A percentile compares a stretch with the other conserved stretches of the same genome.
Evolutionary conservation across 2,888 invertebrate species (phyloP).

Genomic region (Stenurella melanura): DNA sequence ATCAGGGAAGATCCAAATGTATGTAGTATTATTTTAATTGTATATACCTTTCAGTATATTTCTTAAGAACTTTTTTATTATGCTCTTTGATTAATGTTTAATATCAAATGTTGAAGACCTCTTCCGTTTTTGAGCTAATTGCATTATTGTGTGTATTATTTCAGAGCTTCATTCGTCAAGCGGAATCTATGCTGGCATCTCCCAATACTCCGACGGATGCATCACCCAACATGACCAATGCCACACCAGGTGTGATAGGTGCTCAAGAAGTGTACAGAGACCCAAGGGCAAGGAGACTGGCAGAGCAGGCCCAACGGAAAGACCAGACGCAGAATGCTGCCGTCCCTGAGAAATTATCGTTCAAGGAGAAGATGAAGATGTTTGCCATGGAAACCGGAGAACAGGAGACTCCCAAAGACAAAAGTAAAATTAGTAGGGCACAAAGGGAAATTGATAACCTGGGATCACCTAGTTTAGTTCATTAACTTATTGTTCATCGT

Average conservation of each 20-base stretch:
- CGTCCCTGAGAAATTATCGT: slow-evolving; percentile 94
- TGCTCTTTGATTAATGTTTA: no score
- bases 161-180: slow-evolving; percentile 87
- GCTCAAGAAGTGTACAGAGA: slow-evolving; percentile 98
- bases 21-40: slow-evolving; percentile 70
- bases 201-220: slow-evolving; percentile 82
- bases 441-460: slow-evolving; percentile 93
- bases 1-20: slow-evolving; percentile 89
- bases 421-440: slow-evolving; percentile 95
- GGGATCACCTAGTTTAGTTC: slow-evolving; percentile 72
- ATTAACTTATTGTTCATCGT: slow-evolving; percentile 51
- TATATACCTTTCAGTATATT: no score
- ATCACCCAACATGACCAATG: slow-evolving; percentile 73
- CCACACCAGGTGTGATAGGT: slow-evolving; percentile 97
- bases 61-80: no score
- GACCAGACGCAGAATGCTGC: slow-evolving; percentile 78
- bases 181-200: slow-evolving; percentile 86
- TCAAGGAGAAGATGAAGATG: slow-evolving; percentile 99
- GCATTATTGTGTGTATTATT: slow-evolving; percentile 53
- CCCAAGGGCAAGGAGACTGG: slow-evolving; percentile 91
- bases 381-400: slow-evolving; percentile 98
- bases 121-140: background rate
- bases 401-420: slow-evolving; percentile 93
- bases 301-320: slow-evolving; percentile 81
- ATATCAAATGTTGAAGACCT: no score